These are phyloP conservation scores for Eristalis pertinax DNA, from an alignment of 2,888 invertebrate genomes.

Conservation along the genomic window DNA sequence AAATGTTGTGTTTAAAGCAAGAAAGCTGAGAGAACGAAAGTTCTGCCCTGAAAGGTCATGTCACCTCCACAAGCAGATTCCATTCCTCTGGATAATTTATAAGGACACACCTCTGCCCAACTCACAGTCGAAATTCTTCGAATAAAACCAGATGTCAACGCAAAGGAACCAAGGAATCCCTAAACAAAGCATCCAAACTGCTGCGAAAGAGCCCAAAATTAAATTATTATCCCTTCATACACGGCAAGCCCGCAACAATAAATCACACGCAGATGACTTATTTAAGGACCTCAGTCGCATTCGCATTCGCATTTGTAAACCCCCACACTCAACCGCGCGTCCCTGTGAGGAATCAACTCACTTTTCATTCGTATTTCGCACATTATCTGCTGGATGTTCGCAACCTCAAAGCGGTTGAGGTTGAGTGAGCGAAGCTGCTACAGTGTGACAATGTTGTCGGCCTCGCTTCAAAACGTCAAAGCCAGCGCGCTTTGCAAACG, in stretches of 20 bases:
- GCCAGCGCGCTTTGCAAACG: constrained; percentile 58
- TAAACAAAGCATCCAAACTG: neutral
- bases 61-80: neutral
- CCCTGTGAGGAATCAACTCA: constrained; percentile 8
- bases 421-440: neutral
- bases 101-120: neutral
- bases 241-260: neutral
- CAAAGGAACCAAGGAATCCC: neutral
- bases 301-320: neutral
- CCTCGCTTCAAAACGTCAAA: constrained; percentile 11
- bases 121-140: neutral
- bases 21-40: no score
- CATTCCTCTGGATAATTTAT: neutral
- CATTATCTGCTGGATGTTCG: constrained; percentile 38
- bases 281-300: constrained; percentile 5
- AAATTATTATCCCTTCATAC: neutral
- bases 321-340: neutral
- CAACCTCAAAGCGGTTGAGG: constrained; percentile 32
- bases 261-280: constrained; percentile 22
- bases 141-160: neutral
- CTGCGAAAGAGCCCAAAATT: constrained; percentile 10
- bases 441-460: constrained; percentile 21
- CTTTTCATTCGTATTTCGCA: constrained; percentile 38
- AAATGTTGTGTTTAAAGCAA: no score
- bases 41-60: no score